Conservation (phyloP, 2,888 invertebrate genomes). For the Pyrochroa serraticornis region DNA sequence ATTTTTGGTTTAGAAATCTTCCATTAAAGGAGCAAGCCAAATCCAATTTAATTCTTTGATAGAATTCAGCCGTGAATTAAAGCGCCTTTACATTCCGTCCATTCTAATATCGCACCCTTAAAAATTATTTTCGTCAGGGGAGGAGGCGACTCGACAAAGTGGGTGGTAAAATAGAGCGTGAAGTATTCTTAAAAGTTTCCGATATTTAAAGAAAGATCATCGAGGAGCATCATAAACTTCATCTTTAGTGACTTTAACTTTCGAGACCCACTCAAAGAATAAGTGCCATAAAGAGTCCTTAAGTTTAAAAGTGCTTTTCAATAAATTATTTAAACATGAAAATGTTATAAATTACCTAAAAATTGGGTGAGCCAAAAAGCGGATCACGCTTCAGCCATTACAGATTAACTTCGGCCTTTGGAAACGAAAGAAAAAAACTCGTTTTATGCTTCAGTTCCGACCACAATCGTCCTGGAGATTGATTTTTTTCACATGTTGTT, state of each 20-base stretch:
- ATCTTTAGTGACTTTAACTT: slow-evolving; percentile 50
- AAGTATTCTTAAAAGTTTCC: slow-evolving; percentile 39
- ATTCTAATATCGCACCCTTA: slow-evolving; percentile 22
- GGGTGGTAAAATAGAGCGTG: slow-evolving; percentile 33
- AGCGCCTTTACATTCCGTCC: slow-evolving; percentile 26
- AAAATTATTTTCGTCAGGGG: slow-evolving; percentile 23
- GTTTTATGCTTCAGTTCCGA: background rate
- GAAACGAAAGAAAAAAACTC: slow-evolving; percentile 26
- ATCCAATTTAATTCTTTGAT: slow-evolving; percentile 45
- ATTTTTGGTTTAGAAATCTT: slow-evolving; percentile 44
- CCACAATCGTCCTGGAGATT: background rate
- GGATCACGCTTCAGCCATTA: slow-evolving; percentile 41
- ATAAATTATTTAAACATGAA: slow-evolving; percentile 55
- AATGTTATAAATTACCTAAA: slow-evolving; percentile 52
- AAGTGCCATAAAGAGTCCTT: slow-evolving; percentile 53
- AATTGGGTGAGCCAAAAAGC: slow-evolving; percentile 39
- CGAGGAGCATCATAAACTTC: slow-evolving; percentile 49
- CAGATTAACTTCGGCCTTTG: slow-evolving; percentile 37
- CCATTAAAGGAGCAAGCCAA: slow-evolving; percentile 44
- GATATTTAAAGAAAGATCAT: slow-evolving; percentile 48
- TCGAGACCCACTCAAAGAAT: slow-evolving; percentile 45
- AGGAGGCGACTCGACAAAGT: slow-evolving; percentile 5
- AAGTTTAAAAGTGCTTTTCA: slow-evolving; percentile 55
- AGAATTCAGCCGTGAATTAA: slow-evolving; percentile 36
- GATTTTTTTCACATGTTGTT: background rate